Percentiles rank a stretch among this genome's conserved stretches.
phyloP scores from a whole-genome alignment of 2,888 invertebrate species.

The Meteorus cinctellus region DNA sequence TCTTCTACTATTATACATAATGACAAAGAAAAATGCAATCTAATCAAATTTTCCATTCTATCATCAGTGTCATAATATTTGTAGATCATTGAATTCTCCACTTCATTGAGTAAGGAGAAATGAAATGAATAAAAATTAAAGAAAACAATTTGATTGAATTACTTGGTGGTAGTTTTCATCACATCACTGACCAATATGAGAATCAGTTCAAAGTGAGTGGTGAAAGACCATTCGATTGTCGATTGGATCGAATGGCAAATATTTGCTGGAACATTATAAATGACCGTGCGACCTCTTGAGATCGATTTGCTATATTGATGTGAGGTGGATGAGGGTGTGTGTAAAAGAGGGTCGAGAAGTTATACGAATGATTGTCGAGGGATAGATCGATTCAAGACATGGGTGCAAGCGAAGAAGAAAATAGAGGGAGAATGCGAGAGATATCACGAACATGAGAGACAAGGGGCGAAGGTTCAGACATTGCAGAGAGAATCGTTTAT shows the following conservation, averaged over 20 bases:
- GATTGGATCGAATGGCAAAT: slow-evolving; percentile 50
- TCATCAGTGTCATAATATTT: neutral
- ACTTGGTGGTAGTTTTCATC: neutral
- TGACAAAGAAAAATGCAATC: neutral
- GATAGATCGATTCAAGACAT: slow-evolving; percentile 6
- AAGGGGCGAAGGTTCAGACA: slow-evolving; percentile 21
- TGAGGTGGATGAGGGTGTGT: neutral
- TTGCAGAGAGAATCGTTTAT: slow-evolving; percentile 49
- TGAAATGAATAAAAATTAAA: neutral
- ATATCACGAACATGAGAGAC: neutral
- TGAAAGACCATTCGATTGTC: slow-evolving; percentile 40
- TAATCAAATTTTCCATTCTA: neutral
- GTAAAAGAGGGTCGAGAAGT: slow-evolving; percentile 19
- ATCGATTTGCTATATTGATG: slow-evolving; percentile 8
- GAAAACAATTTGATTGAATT: neutral
- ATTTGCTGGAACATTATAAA: slow-evolving; percentile 47
- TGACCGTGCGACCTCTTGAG: slow-evolving; percentile 32
- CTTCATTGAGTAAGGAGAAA: neutral
- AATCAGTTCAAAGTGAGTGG: slow-evolving; percentile 6
- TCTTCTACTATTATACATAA: neutral
- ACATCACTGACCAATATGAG: too few species aligned
- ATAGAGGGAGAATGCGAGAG: slow-evolving; percentile 7
- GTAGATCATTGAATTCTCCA: neutral
- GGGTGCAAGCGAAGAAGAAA: neutral
- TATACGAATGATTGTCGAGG: slow-evolving; percentile 24